phyloP scores from a whole-genome alignment of 1,140 invertebrate species.

The Drosophila orena region DNA sequence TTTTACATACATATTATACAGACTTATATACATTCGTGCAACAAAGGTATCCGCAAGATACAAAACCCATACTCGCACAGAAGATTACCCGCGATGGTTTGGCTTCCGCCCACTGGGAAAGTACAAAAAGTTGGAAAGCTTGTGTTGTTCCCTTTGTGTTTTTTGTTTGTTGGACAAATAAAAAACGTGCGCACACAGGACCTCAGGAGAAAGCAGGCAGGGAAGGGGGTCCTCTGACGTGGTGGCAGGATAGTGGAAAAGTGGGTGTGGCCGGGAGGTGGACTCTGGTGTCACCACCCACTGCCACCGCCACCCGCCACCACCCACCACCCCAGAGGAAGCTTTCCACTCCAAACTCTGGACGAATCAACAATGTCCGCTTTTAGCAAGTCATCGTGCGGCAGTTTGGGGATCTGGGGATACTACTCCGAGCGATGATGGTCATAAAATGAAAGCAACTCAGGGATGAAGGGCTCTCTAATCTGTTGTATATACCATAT shows the following conservation, averaged over 20 bases:
- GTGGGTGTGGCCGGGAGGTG: conserved; percentile 20
- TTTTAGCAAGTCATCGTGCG: conserved; percentile 33
- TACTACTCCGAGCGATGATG: conserved; percentile 9
- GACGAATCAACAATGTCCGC: conserved; percentile 34
- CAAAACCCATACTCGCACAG: conserved; percentile 29
- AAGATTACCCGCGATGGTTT: conserved; percentile 31
- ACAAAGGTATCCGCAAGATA: conserved; percentile 73
- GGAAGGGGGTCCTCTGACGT: conserved; percentile 1
- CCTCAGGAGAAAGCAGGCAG: conserved; percentile 5
- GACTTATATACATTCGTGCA: conserved; percentile 45
- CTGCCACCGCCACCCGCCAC: not conserved
- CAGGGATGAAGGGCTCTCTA: conserved; percentile 22
- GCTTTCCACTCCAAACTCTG: conserved; percentile 16
- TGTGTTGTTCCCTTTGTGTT: conserved; percentile 17
- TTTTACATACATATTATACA: not conserved
- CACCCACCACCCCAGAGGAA: not conserved
- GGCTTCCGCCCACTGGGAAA: conserved; percentile 54
- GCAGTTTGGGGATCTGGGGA: conserved; percentile 37
- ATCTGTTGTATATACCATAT: conserved; percentile 15
- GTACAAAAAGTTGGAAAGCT: not conserved
- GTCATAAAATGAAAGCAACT: conserved; percentile 1
- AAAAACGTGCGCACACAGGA: conserved; percentile 57
- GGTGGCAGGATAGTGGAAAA: conserved; percentile 6
- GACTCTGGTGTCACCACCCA: conserved; percentile 11
- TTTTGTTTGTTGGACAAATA: conserved; percentile 40